These are phyloP conservation scores for Oscheius sp. DNA, from an alignment of 2,888 invertebrate species.

Conservation along the genomic window DNA sequence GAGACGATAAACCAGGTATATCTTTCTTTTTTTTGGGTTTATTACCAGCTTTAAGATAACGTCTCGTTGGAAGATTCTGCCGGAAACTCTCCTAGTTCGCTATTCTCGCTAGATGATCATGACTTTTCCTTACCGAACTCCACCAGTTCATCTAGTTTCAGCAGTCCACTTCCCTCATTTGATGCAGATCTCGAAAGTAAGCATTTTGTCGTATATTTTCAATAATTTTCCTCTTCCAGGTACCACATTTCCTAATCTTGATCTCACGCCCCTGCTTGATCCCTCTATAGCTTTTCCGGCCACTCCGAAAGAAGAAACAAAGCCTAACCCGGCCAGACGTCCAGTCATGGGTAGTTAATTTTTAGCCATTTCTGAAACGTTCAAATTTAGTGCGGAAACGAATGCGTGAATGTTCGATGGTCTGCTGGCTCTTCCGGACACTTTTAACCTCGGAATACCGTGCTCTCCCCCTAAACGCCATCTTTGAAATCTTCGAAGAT, in stretches of 20 bases:
- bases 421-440: slow-evolving; percentile 60
- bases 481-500: slow-evolving; percentile 59
- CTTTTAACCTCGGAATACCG: slow-evolving; percentile 59
- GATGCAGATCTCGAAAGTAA: slow-evolving; percentile 27
- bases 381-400: slow-evolving; percentile 51
- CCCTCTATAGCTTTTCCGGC: slow-evolving; percentile 20
- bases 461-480: slow-evolving; percentile 55
- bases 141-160: slow-evolving; percentile 6
- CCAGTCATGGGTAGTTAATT: slow-evolving; percentile 32
- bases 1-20: slow-evolving; percentile 16
- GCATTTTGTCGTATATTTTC: background rate
- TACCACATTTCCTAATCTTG: slow-evolving; percentile 22
- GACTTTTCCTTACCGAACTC: slow-evolving; percentile 17
- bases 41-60: background rate
- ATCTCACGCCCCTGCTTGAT: slow-evolving; percentile 30
- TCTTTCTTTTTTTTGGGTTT: background rate
- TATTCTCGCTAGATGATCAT: slow-evolving; percentile 32
- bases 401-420: slow-evolving; percentile 57
- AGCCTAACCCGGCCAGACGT: slow-evolving; percentile 3
- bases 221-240: slow-evolving; percentile 12
- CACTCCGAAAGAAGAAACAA: slow-evolving; percentile 30
- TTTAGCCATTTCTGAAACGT: slow-evolving; percentile 4
- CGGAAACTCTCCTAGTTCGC: slow-evolving; percentile 35
- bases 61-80: slow-evolving; percentile 33
- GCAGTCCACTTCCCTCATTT: slow-evolving; percentile 16